These are phyloP conservation scores for Eurypyga helias DNA, from an alignment of 2,113 vertebrate species.

Conservation along the genomic window DNA sequence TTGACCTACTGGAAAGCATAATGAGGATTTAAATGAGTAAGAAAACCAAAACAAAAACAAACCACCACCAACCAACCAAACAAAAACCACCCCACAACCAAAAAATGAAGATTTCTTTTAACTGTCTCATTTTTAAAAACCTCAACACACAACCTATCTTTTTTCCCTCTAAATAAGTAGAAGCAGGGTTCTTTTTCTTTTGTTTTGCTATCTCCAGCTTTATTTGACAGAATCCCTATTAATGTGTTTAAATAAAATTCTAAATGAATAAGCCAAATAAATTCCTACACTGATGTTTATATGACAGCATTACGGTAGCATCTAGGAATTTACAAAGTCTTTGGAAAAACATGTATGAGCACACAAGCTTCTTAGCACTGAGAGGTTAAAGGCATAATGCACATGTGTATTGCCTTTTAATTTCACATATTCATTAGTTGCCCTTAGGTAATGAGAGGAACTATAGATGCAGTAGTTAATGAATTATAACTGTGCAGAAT, in stretches of 20 bases:
- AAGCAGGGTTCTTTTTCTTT: neutral
- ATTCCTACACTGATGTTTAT: neutral
- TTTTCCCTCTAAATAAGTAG: neutral
- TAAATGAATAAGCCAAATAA: neutral
- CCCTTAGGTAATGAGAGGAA: neutral
- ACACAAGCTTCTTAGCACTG: neutral
- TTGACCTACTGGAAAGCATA: neutral
- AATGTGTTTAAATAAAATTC: neutral
- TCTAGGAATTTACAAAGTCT: neutral
- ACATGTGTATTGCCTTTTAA: neutral
- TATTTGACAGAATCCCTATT: neutral
- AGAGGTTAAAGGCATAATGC: neutral
- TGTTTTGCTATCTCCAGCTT: neutral
- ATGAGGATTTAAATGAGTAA: neutral
- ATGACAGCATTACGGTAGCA: neutral
- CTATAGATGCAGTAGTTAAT: neutral
- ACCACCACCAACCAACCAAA: too few relatives aligned
- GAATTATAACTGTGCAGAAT: neutral
- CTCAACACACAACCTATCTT: neutral
- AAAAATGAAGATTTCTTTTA: neutral
- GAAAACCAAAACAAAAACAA: too few relatives aligned
- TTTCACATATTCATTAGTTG: neutral
- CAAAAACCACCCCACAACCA: too few relatives aligned
- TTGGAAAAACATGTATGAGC: neutral
- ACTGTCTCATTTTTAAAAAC: neutral